Evolutionary conservation across 2,888 invertebrate species (phyloP), one percentile per base, ranked within the genome.

Genomic region (Eupeodes luniger): DNA sequence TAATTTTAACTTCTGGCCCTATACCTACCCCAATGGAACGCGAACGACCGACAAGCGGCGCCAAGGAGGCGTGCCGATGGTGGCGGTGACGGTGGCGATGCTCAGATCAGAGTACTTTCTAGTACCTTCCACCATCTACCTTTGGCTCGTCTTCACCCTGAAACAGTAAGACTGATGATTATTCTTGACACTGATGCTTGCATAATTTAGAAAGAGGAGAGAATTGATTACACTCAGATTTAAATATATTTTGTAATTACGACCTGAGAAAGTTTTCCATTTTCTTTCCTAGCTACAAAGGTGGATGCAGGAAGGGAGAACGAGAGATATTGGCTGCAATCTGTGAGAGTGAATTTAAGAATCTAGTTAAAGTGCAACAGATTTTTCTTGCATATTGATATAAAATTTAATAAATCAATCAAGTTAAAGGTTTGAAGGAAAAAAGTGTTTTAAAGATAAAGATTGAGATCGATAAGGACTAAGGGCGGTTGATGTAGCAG

Each of bases 211-310:
- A 86, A 67, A 36, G 75, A 75, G 78, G 69, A 70, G 51, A 57
- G 74, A 79, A 82, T 82, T 86, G 75, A 79, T 86, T 86, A 79
- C 69, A 70, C 69, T 64, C 49, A 79, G 78, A 74, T 79, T 82
- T 76, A 79, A 85, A 85, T 82, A 82, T 75, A 79, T 75, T 70
- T 86, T 76, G 78, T 79, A 86, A 86, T 86, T 86, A 86, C 75
- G 55, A 74, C 67, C 67, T 55, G 34, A 74, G 67, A 74, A 83
- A 78, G 55, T 61, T 76, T 55, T 69, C 49, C 79, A 76, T 86
- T 75, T 86, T 69, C 82, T 75, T 79, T 81, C 67, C 78, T 47
- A 83, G 51, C 12, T 49, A 49, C 59, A 51, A 76, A 36, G 36
- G 14, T 47, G 47, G 66, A 14, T 36, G 66, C 51, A 72, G 57